A percentile compares a stretch with the other conserved stretches of the same genome.
Conservation (phyloP, 92 coral and sea anemone species). For the Palythoa grandiflora region DNA sequence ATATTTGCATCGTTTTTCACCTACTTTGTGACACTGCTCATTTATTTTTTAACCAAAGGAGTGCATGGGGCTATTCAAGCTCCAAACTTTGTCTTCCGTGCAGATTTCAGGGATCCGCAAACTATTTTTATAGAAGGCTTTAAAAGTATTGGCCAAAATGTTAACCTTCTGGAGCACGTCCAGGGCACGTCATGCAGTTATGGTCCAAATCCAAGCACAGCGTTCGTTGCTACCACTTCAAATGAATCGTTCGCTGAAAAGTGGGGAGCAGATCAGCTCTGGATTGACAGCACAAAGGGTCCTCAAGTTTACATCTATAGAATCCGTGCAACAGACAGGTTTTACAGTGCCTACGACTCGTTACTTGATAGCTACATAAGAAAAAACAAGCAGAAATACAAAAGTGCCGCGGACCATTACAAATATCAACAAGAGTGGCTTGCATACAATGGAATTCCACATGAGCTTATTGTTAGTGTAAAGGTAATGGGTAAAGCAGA, state of each 20-base stretch:
- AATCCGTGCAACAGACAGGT: slow-evolving; percentile 25
- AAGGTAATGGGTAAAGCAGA: slow-evolving; percentile 15
- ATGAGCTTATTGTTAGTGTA: slow-evolving; percentile 1
- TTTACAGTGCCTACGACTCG: slow-evolving; percentile 46
- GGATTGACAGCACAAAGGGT: slow-evolving; percentile 30
- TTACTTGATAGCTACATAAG: not conserved
- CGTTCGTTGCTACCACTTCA: slow-evolving; percentile 39
- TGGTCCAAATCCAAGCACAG: slow-evolving; percentile 34
- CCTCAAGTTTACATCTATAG: slow-evolving; percentile 35
- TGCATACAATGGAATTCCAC: slow-evolving; percentile 16
- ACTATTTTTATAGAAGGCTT: slow-evolving; percentile 9
- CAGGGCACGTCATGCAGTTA: slow-evolving; percentile 21
- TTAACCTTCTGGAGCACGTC: slow-evolving; percentile 29
- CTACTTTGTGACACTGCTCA: not conserved
- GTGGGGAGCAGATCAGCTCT: slow-evolving; percentile 34
- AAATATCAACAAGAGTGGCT: slow-evolving; percentile 41
- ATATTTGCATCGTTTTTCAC: not conserved
- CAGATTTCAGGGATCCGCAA: slow-evolving; percentile 27
- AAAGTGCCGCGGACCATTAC: slow-evolving; percentile 15
- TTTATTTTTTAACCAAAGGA: not conserved
- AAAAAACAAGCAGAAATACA: not conserved
- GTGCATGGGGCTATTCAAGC: not conserved
- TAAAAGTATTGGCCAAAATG: not conserved
- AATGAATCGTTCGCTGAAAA: slow-evolving; percentile 27
- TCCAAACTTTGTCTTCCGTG: slow-evolving; percentile 20